Percentiles rank a stretch among this genome's conserved stretches.
phyloP scores from a whole-genome alignment of 2,888 invertebrate species.

The Napeogenes inachia region DNA sequence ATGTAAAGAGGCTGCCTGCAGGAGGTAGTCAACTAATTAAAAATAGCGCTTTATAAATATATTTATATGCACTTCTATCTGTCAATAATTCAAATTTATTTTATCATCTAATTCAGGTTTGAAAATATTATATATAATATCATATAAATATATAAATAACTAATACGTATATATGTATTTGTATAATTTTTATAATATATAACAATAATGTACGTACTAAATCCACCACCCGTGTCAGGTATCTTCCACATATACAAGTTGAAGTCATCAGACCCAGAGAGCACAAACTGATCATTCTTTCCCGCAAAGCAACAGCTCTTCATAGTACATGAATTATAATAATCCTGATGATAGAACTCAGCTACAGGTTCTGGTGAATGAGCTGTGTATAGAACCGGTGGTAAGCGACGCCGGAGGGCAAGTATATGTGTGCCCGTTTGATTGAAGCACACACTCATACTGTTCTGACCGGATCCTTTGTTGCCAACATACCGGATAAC shows the following conservation, averaged over 20 bases:
- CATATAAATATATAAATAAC: no score
- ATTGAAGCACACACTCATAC: conserved; percentile 96
- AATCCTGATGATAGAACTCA: conserved; percentile 93
- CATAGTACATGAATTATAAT: conserved; percentile 98
- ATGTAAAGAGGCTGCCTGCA: no score
- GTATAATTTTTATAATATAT: conserved; percentile 1
- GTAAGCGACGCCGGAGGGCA: conserved; percentile 89
- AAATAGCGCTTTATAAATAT: no score
- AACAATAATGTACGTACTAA: conserved; percentile 44
- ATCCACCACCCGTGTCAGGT: conserved; percentile 76
- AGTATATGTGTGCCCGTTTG: conserved; percentile 85
- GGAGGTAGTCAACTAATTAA: no score
- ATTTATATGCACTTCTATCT: no score
- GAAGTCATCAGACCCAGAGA: conserved; percentile 97
- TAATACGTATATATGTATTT: no score
- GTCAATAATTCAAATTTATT: no score
- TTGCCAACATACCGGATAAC: conserved; percentile 82
- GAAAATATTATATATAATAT: no score
- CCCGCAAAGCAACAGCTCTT: conserved; percentile 97
- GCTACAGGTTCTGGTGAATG: conserved; percentile 84
- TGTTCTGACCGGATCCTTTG: conserved; percentile 81
- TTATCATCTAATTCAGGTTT: no score
- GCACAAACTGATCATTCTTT: conserved; percentile 89
- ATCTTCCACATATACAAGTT: conserved; percentile 96
- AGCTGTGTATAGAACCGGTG: conserved; percentile 88